A percentile compares a stretch with the other conserved stretches of the same genome.
These are phyloP conservation scores for Ectobius pallidus DNA, from an alignment of 2,888 invertebrate species.

Conservation along the genomic window DNA sequence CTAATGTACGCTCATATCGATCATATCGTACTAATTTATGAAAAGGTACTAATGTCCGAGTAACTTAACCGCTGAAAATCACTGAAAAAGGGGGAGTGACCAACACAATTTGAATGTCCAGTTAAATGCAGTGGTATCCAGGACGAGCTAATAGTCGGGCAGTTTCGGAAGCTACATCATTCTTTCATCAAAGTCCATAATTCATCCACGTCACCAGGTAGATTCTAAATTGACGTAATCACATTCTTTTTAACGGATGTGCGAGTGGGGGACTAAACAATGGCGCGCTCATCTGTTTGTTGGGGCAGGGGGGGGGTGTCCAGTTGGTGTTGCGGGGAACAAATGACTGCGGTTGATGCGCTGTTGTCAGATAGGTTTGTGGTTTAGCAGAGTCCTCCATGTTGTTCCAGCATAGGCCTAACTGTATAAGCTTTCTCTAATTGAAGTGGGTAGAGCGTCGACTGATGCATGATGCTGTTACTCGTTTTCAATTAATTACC, in stretches of 20 bases:
- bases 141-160: not conserved
- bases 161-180: not conserved
- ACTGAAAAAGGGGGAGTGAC: no score
- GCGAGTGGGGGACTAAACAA: not conserved
- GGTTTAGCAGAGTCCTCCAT: slow-evolving; percentile 29
- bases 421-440: not conserved
- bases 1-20: no score
- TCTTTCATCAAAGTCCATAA: slow-evolving; percentile 2
- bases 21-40: no score
- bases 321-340: slow-evolving; percentile 23
- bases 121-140: no score
- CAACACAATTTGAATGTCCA: no score
- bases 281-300: slow-evolving; percentile 24
- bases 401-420: slow-evolving; percentile 1
- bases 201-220: slow-evolving; percentile 23
- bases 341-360: slow-evolving; percentile 38
- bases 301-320: not conserved
- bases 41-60: no score
- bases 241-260: slow-evolving; percentile 1
- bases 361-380: slow-evolving; percentile 37
- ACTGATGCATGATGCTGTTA: not conserved
- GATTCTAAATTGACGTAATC: slow-evolving; percentile 28
- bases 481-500: not conserved
- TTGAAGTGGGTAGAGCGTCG: not conserved
- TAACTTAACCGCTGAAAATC: no score